phyloP scores from a whole-genome alignment of 2,888 invertebrate genomes.

The Melinaea marsaeus region DNA sequence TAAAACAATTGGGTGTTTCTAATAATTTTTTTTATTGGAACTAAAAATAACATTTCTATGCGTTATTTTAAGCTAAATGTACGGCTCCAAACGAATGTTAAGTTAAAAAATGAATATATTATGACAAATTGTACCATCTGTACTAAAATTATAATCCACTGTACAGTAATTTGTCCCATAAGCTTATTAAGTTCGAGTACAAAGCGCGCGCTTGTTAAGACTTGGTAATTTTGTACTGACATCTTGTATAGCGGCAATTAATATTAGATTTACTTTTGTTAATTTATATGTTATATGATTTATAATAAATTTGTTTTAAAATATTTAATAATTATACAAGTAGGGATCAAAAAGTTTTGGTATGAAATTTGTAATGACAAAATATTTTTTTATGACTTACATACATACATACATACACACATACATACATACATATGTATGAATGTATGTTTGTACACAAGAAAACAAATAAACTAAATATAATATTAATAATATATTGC shows the following conservation, averaged over 20 bases:
- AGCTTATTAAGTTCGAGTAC: slow-evolving; percentile 1
- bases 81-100: neutral
- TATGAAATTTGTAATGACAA: too few relatives aligned
- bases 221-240: neutral
- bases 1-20: too few relatives aligned
- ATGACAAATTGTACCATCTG: slow-evolving; percentile 3
- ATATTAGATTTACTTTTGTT: slow-evolving; percentile 7
- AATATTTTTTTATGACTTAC: too few relatives aligned
- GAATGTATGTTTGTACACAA: too few relatives aligned
- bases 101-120: neutral
- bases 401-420: too few relatives aligned
- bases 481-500: too few relatives aligned
- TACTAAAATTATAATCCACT: slow-evolving; percentile 5
- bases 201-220: slow-evolving; percentile 3
- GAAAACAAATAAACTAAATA: too few relatives aligned
- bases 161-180: slow-evolving; percentile 2
- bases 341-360: too few relatives aligned
- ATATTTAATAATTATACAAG: neutral
- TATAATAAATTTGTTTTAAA: neutral
- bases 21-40: too few relatives aligned
- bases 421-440: too few relatives aligned
- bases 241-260: slow-evolving; percentile 2
- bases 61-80: too few relatives aligned
- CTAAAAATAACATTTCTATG: too few relatives aligned
- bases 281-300: neutral